These are phyloP conservation scores for Asbolus verrucosus DNA, from an alignment of 1,140 invertebrate genomes.

Conservation along the genomic window DNA sequence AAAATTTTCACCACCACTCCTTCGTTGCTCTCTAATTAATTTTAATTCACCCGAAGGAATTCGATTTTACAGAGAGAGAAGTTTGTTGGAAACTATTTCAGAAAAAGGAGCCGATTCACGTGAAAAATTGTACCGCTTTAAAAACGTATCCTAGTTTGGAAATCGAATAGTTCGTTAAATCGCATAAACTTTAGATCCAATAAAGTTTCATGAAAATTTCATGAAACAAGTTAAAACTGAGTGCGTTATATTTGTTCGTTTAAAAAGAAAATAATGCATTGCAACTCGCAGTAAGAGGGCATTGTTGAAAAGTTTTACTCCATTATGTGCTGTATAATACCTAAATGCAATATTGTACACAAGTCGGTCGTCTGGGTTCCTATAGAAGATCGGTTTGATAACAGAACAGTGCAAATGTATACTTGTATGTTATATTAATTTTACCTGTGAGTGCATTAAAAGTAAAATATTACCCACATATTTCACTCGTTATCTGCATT, in stretches of 20 bases:
- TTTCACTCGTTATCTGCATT: too few species aligned
- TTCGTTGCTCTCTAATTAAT: conserved; percentile 17
- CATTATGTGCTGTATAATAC: not conserved
- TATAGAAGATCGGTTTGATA: conserved; percentile 12
- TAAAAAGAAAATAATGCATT: not conserved
- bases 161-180: too few species aligned
- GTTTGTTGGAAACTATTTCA: too few species aligned
- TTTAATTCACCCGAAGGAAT: not conserved
- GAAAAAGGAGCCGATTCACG: too few species aligned
- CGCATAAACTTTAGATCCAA: too few species aligned
- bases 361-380: not conserved
- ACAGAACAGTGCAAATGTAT: not conserved
- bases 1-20: conserved; percentile 17
- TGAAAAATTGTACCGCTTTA: too few species aligned
- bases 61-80: too few species aligned
- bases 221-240: too few species aligned
- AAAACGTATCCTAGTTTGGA: too few species aligned
- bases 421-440: conserved; percentile 12
- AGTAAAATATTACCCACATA: not conserved
- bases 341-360: conserved; percentile 2
- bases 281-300: too few species aligned
- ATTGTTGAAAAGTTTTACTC: too few species aligned
- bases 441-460: not conserved
- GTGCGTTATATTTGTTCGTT: not conserved
- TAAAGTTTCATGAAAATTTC: too few species aligned